A percentile compares a stretch with the other conserved stretches of the same genome.
Evolutionary conservation across 2,888 invertebrate genomes (phyloP).

Genomic region (Parascotia fuliginaria): DNA sequence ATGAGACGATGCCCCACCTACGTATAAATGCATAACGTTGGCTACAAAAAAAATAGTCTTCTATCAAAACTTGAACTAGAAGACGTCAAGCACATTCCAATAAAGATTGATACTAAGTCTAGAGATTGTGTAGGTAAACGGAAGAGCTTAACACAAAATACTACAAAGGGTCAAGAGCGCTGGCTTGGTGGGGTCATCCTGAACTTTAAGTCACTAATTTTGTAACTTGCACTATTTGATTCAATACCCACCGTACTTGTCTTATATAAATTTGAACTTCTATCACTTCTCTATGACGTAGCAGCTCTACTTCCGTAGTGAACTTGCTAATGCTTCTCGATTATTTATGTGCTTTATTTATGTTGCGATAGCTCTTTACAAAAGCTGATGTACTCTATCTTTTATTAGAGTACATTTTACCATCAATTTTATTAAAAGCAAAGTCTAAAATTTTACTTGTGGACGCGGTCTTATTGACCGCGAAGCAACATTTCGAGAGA

Average conservation of each 20-base stretch:
- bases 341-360: slow-evolving; percentile 18
- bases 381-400: neutral
- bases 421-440: slow-evolving; percentile 14
- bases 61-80: too few relatives aligned
- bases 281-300: neutral
- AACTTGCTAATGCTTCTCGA: slow-evolving; percentile 13
- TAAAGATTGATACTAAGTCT: too few relatives aligned
- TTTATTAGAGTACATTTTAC: slow-evolving; percentile 12
- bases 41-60: too few relatives aligned
- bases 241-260: neutral
- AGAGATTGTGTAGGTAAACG: too few relatives aligned
- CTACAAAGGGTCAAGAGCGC: too few relatives aligned
- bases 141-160: too few relatives aligned
- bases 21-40: too few relatives aligned
- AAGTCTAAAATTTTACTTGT: slow-evolving; percentile 8
- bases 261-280: neutral
- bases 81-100: too few relatives aligned
- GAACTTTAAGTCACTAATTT: neutral
- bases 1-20: too few relatives aligned
- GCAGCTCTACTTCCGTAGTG: slow-evolving; percentile 5
- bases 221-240: neutral
- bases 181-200: too few relatives aligned
- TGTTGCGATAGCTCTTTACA: neutral
- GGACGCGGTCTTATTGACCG: slow-evolving; percentile 21
- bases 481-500: slow-evolving; percentile 30